Conservation (phyloP, 64 coral and sea anemone species). For the Hydrozoanthus tunicans region DNA sequence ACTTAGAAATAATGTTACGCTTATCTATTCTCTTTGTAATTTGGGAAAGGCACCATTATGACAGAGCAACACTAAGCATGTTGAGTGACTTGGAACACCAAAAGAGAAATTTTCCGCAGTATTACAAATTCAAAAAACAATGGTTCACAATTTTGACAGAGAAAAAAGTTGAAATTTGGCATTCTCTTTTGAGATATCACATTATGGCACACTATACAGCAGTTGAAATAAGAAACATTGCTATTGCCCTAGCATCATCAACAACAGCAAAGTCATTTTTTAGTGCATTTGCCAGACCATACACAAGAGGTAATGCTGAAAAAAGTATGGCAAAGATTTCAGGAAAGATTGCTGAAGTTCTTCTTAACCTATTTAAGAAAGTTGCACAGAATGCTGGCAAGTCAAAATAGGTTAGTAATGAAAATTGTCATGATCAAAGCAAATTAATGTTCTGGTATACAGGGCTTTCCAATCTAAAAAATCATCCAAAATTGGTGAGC, state of each 20-base stretch:
- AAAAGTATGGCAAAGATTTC: constrained; percentile 42
- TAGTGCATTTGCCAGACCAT: constrained; percentile 51
- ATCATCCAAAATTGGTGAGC: too few species aligned
- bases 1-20: constrained; percentile 56
- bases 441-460: too few species aligned
- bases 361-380: constrained; percentile 47
- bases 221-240: constrained; percentile 63
- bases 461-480: too few species aligned
- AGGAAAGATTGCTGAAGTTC: constrained; percentile 60
- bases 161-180: constrained; percentile 87
- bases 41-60: constrained; percentile 77
- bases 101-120: constrained; percentile 37
- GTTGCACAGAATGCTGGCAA: constrained; percentile 61
- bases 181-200: constrained; percentile 57
- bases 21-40: constrained; percentile 64
- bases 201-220: constrained; percentile 44
- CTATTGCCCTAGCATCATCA: constrained; percentile 59
- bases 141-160: constrained; percentile 59
- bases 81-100: constrained; percentile 73
- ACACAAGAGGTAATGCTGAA: constrained; percentile 52
- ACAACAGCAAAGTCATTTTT: constrained; percentile 49
- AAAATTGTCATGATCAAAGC: background rate
- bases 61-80: constrained; percentile 66
- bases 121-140: constrained; percentile 55
- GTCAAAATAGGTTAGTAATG: constrained; percentile 60